Evolutionary conservation across 2,888 invertebrate genomes (phyloP), one percentile per base, ranked within the genome.

Genomic region (Aethes cnicana): DNA sequence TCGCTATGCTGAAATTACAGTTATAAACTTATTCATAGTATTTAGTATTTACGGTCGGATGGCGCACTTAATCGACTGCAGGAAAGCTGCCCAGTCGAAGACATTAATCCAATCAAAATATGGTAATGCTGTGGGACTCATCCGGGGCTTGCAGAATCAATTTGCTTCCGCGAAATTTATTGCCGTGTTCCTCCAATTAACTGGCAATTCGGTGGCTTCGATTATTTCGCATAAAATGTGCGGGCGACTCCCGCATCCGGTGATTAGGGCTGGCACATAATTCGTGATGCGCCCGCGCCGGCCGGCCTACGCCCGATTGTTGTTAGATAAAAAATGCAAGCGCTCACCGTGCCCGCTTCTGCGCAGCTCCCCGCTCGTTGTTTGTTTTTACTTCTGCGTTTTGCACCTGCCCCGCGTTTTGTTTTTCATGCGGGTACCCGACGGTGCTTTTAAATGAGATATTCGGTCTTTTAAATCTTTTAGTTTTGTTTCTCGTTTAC

Each of bases 231-330:
- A 77, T 82, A 81, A 83, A 84, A 85, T 77, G 84, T 81, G 81
- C 83, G 84, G 85, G 83, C 81, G 84, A 81, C 84, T 84, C 88
- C 87, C 87, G 88, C 89, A 89, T 89, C 89, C 89, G 88, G 88
- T 81, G 82, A 87, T 89, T 89, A 87, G 74, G 80, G 70, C 76
- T 72, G 72, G 71, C 69, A 77, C 79, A 85, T 85, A 85, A 88
- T 86, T 86, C 83, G 85, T 78, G 84, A 85, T 85, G 85, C 83
- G 81, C 81, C 77, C 77, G 82, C 76, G 77, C 74, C 73, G 66
- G 69, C 77, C 70, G 65, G 61, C 79, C 77, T 68, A 39, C 52
- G 53, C 68, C 76, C 75, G 78, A 85, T 84, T 84, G 86, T 85
- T 77, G 85, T 87, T 86, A 84, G 85, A 84, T 84, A 87, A 86